phyloP scores from a whole-genome alignment of 1,140 invertebrate genomes.

The Nilaparvata lugens region DNA sequence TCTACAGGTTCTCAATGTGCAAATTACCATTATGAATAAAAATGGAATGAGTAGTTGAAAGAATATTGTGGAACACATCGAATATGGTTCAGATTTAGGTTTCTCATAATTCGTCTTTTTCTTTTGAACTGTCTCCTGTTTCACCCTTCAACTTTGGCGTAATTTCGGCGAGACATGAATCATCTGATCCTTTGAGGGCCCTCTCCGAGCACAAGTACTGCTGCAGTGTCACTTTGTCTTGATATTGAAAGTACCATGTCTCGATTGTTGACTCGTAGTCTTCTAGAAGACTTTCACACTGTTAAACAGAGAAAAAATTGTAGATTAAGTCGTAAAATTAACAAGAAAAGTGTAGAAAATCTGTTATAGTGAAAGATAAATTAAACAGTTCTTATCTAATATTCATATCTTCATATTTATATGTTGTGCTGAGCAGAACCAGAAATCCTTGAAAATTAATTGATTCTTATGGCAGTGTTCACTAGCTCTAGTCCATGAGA shows the following conservation, averaged over 20 bases:
- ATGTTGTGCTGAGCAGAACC: too few relatives aligned
- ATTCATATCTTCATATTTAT: background rate
- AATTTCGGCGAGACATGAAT: conserved; percentile 56
- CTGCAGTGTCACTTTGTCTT: conserved; percentile 50
- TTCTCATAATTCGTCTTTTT: conserved; percentile 10
- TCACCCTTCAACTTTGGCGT: conserved; percentile 6
- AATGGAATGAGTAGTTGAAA: too few relatives aligned
- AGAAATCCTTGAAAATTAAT: too few relatives aligned
- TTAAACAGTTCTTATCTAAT: background rate
- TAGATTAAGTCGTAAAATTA: background rate
- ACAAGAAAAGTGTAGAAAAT: background rate
- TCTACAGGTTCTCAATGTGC: too few relatives aligned
- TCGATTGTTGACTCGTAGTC: conserved; percentile 63
- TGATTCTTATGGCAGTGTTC: too few relatives aligned
- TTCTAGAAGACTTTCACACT: conserved; percentile 68
- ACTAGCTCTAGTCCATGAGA: too few relatives aligned
- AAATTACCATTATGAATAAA: too few relatives aligned
- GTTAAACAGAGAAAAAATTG: too few relatives aligned
- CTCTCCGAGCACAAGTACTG: conserved; percentile 59
- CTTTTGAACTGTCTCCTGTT: background rate
- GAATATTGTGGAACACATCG: too few relatives aligned
- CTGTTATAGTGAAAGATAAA: background rate
- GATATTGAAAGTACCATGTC: conserved; percentile 68
- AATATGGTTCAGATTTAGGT: too few relatives aligned
- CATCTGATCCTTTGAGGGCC: conserved; percentile 50